phyloP scores from a whole-genome alignment of 2,888 invertebrate species.

The Drosophila borborema region DNA sequence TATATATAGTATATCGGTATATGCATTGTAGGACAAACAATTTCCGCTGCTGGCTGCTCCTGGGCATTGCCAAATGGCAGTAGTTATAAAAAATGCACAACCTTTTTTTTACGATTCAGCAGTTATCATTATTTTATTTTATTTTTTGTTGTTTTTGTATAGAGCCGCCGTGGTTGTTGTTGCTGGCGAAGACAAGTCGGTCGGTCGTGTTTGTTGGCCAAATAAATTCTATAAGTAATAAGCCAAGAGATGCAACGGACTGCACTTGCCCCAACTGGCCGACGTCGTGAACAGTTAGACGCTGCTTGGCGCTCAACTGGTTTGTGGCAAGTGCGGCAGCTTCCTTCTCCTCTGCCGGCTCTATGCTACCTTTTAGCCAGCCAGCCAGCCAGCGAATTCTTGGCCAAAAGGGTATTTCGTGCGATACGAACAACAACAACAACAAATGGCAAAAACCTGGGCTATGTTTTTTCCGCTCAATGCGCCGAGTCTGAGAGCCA shows the following conservation, averaged over 20 bases:
- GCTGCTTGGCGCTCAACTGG: slow-evolving; percentile 69
- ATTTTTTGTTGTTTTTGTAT: slow-evolving; percentile 12
- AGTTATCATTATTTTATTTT: slow-evolving; percentile 76
- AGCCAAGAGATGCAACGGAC: slow-evolving; percentile 68
- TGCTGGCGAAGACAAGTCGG: slow-evolving; percentile 47
- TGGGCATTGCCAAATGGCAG: slow-evolving; percentile 55
- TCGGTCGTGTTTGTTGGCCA: slow-evolving; percentile 76
- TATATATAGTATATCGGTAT: neutral
- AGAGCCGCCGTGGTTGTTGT: slow-evolving; percentile 1
- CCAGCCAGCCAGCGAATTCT: slow-evolving; percentile 60
- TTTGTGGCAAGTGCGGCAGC: slow-evolving; percentile 64
- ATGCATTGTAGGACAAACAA: slow-evolving; percentile 63
- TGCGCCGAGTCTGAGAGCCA: slow-evolving; percentile 68
- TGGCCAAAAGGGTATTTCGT: slow-evolving; percentile 81
- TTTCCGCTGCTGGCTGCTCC: slow-evolving; percentile 60
- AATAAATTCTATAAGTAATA: slow-evolving; percentile 78
- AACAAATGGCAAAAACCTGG: slow-evolving; percentile 35
- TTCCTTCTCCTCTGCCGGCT: slow-evolving; percentile 56
- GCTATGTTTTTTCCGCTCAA: slow-evolving; percentile 73
- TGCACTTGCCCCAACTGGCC: slow-evolving; percentile 61
- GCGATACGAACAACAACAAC: slow-evolving; percentile 56
- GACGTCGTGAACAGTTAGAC: slow-evolving; percentile 66
- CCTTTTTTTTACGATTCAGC: slow-evolving; percentile 64
- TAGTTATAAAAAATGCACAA: slow-evolving; percentile 53
- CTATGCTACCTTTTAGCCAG: slow-evolving; percentile 56